Conservation (phyloP, 2,113 vertebrate genomes). For the Petroica traversi region DNA sequence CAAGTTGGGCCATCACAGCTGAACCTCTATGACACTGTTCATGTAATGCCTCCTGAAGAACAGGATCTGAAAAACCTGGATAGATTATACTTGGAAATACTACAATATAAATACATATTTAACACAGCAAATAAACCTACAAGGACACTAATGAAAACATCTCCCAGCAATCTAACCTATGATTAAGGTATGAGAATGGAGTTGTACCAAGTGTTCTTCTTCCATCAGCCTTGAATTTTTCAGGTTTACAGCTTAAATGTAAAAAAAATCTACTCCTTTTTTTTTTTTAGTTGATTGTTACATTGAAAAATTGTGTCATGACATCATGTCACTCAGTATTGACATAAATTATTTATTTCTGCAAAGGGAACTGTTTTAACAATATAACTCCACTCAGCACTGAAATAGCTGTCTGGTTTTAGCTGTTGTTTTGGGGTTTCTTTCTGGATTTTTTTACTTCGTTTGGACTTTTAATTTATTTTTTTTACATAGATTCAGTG, state of each 20-base stretch:
- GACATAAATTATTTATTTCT: not conserved
- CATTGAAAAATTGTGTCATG: not conserved
- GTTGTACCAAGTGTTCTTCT: not conserved
- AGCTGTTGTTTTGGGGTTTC: not conserved
- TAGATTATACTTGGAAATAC: not conserved
- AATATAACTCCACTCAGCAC: not conserved
- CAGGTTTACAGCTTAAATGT: not conserved
- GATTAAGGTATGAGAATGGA: not conserved
- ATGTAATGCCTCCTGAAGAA: not conserved
- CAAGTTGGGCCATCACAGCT: not conserved
- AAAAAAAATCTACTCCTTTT: not conserved
- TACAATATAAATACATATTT: not conserved
- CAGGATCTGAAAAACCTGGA: not conserved
- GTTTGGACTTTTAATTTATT: not conserved
- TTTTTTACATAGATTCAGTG: not conserved
- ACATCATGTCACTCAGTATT: not conserved
- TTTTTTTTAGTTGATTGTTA: not conserved
- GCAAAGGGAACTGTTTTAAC: not conserved
- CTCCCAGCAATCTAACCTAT: not conserved
- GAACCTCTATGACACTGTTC: not conserved
- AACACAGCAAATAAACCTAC: not conserved
- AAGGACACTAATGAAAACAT: not conserved
- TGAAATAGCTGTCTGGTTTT: not conserved
- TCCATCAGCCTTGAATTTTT: not conserved
- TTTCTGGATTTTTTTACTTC: not conserved